These are phyloP conservation scores for Amphiprion ocellaris DNA, from an alignment of 2,113 vertebrate species.

Conservation along the genomic window DNA sequence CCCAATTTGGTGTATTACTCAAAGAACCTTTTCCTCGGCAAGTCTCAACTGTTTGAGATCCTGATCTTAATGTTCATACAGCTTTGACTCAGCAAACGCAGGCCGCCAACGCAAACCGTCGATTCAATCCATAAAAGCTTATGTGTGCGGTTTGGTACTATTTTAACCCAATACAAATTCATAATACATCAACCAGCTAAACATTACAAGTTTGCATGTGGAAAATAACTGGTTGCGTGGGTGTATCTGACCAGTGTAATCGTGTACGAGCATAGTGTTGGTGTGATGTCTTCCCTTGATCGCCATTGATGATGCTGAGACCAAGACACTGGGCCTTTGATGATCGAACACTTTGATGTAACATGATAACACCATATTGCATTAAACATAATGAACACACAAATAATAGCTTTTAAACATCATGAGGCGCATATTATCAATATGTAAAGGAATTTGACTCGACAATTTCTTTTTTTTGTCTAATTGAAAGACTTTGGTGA, in stretches of 20 bases:
- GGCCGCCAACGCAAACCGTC: slow-evolving; percentile 52
- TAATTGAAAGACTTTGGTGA: too few species aligned
- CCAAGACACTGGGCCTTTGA: not conserved
- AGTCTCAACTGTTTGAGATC: slow-evolving; percentile 36
- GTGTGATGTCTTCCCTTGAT: not conserved
- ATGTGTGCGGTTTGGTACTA: not conserved
- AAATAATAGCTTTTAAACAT: not conserved
- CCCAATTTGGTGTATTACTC: slow-evolving; percentile 53
- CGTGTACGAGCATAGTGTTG: not conserved
- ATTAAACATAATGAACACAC: not conserved
- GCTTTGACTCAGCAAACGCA: slow-evolving; percentile 65
- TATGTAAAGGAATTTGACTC: not conserved
- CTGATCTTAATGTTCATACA: slow-evolving; percentile 43
- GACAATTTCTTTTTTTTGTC: not conserved
- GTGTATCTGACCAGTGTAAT: not conserved
- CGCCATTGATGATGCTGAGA: not conserved
- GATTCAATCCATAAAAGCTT: slow-evolving; percentile 40
- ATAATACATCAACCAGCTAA: not conserved
- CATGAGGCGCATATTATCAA: not conserved
- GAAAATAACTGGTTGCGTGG: not conserved
- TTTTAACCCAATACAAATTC: slow-evolving; percentile 3
- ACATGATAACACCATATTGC: not conserved
- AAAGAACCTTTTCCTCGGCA: slow-evolving; percentile 31
- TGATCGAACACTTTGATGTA: too few species aligned
- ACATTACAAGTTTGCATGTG: slow-evolving; percentile 14